phyloP scores from a whole-genome alignment of 2,113 vertebrate species.

The Accipiter cooperii region DNA sequence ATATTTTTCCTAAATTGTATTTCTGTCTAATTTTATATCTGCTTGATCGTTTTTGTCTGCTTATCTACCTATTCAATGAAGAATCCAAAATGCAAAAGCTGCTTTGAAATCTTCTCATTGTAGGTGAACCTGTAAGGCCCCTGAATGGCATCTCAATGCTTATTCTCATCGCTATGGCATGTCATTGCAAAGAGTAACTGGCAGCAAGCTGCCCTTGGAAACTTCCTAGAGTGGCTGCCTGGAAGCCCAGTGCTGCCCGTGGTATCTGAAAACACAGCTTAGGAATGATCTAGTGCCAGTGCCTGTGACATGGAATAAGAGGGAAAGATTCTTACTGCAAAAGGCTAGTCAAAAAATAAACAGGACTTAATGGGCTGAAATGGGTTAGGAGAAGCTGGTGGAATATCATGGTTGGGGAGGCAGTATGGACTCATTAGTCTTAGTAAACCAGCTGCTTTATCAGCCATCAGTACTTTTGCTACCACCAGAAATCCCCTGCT shows the following conservation, averaged over 20 bases:
- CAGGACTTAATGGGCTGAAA: not conserved
- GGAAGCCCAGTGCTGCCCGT: not conserved
- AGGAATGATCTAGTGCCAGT: not conserved
- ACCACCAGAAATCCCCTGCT: not conserved
- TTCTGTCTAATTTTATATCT: not conserved
- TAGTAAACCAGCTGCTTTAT: not conserved
- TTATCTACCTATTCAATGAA: not conserved
- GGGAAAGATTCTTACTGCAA: not conserved
- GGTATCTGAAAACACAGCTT: not conserved
- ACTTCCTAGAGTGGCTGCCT: not conserved
- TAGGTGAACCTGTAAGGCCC: not conserved
- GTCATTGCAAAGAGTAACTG: not conserved
- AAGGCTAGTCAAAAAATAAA: not conserved
- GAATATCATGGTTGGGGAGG: not conserved
- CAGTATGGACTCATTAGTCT: not conserved
- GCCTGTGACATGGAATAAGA: not conserved
- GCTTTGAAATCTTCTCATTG: rapidly evolving
- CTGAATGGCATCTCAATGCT: not conserved
- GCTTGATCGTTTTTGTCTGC: not conserved
- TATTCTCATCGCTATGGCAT: rapidly evolving
- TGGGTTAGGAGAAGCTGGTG: not conserved
- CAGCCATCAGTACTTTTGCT: not conserved
- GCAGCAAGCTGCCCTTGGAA: not conserved
- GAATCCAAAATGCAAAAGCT: not conserved
- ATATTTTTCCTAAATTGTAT: not conserved